These are phyloP conservation scores for Listronotus bonariensis DNA, from an alignment of 1,140 invertebrate species.

Conservation along the genomic window DNA sequence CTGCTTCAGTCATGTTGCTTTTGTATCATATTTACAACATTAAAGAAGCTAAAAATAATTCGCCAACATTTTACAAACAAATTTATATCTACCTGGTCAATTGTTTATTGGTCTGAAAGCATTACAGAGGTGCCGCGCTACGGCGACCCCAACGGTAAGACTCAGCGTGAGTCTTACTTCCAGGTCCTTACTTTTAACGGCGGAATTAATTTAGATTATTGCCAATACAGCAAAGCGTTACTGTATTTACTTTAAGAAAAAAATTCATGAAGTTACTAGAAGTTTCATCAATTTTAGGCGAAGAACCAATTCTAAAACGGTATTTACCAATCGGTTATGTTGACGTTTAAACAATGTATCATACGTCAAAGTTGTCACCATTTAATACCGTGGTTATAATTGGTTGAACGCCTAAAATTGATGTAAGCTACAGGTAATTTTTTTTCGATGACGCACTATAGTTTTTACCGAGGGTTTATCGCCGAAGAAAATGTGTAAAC, in stretches of 20 bases:
- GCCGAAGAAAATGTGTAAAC: too few species aligned
- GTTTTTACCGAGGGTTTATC: too few species aligned
- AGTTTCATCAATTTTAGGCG: too few species aligned
- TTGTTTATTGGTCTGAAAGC: constrained; percentile 51
- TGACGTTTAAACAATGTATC: too few species aligned
- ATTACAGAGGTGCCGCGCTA: constrained; percentile 45
- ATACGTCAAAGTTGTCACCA: too few species aligned
- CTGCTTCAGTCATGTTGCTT: background rate
- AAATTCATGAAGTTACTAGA: too few species aligned
- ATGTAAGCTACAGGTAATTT: too few species aligned
- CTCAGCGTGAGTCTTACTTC: constrained; percentile 33
- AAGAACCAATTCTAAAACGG: too few species aligned
- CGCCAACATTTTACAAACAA: constrained; percentile 37
- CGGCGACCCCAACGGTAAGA: constrained; percentile 33
- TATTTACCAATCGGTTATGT: too few species aligned
- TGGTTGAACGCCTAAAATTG: too few species aligned
- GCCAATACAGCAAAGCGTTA: constrained; percentile 38
- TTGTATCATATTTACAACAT: constrained; percentile 6
- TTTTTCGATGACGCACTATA: too few species aligned
- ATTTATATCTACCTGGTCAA: constrained; percentile 49
- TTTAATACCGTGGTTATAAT: too few species aligned
- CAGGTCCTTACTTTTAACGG: constrained; percentile 43
- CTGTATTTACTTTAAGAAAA: background rate
- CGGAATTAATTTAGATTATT: constrained; percentile 40
- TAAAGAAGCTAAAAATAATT: constrained; percentile 33